phyloP scores from a whole-genome alignment of 2,888 invertebrate species.

The Parnassius glacialis region DNA sequence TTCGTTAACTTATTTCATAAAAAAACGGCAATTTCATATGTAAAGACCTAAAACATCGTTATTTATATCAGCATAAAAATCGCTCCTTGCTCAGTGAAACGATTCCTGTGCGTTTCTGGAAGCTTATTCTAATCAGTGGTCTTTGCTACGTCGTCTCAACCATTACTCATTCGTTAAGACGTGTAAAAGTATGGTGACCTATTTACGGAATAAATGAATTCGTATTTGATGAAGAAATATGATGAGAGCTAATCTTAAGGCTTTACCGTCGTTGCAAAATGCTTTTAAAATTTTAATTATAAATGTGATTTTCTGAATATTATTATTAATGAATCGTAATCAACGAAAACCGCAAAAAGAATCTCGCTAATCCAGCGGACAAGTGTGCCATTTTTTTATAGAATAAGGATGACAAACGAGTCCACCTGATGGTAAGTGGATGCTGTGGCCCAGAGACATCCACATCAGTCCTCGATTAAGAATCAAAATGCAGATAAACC shows the following conservation, averaged over 20 bases:
- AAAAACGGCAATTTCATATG: too few relatives aligned
- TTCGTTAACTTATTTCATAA: too few relatives aligned
- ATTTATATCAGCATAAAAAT: neutral
- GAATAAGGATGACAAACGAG: too few relatives aligned
- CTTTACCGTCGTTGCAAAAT: constrained; percentile 14
- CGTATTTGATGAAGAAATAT: constrained; percentile 26
- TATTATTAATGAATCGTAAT: too few relatives aligned
- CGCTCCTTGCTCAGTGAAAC: neutral
- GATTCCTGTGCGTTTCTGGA: constrained; percentile 1
- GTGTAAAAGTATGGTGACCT: constrained; percentile 25
- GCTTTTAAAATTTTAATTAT: constrained; percentile 11
- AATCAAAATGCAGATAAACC: neutral
- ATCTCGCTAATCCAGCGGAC: too few relatives aligned
- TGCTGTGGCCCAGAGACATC: too few relatives aligned
- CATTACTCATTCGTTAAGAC: constrained; percentile 24
- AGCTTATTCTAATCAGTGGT: constrained; percentile 23
- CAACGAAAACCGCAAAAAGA: too few relatives aligned
- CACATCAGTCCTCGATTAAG: too few relatives aligned
- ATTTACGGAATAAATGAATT: constrained; percentile 24
- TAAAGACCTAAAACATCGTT: too few relatives aligned
- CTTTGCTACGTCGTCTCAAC: constrained; percentile 14
- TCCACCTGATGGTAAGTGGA: too few relatives aligned
- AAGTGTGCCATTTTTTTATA: too few relatives aligned
- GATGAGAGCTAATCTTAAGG: constrained; percentile 20
- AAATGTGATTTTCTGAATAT: constrained; percentile 9